Percentiles rank a stretch among this genome's conserved stretches.
These are phyloP conservation scores for Hormaphis cornu DNA, from an alignment of 1,140 invertebrate genomes.

Conservation along the genomic window DNA sequence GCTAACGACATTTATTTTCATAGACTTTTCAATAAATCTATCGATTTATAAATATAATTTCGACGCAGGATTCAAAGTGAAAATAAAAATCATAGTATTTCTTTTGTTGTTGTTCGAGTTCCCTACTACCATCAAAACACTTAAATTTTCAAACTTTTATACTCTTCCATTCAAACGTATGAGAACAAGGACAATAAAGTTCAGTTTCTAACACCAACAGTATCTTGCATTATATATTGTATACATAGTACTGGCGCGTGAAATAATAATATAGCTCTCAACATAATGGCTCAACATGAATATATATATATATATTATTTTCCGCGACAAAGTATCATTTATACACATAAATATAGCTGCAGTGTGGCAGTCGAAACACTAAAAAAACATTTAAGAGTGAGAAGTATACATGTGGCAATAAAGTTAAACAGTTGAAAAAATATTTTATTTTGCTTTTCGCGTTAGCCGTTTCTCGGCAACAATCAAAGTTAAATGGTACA, in stretches of 20 bases:
- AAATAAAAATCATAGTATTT: too few relatives aligned
- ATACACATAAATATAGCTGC: too few relatives aligned
- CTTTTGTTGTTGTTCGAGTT: too few relatives aligned
- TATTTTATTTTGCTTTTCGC: slow-evolving; percentile 5
- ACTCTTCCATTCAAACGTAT: background rate
- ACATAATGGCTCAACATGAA: background rate
- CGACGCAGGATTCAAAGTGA: too few relatives aligned
- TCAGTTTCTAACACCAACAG: background rate
- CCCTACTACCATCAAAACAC: too few relatives aligned
- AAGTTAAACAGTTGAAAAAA: background rate
- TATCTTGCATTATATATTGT: background rate
- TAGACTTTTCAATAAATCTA: too few relatives aligned
- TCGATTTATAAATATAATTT: too few relatives aligned
- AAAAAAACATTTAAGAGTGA: slow-evolving; percentile 5
- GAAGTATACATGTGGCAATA: background rate
- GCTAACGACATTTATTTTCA: too few relatives aligned
- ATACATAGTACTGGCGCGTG: background rate
- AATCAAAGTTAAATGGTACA: background rate
- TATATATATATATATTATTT: background rate
- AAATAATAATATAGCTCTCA: background rate
- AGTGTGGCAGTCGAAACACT: background rate
- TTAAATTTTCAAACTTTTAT: too few relatives aligned
- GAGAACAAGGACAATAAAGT: background rate
- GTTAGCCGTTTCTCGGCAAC: background rate
- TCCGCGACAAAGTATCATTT: background rate